Evolutionary conservation across 2,888 invertebrate genomes (phyloP), one percentile per base, ranked within the genome.

Genomic region (Melikaiella ostensackeni): DNA sequence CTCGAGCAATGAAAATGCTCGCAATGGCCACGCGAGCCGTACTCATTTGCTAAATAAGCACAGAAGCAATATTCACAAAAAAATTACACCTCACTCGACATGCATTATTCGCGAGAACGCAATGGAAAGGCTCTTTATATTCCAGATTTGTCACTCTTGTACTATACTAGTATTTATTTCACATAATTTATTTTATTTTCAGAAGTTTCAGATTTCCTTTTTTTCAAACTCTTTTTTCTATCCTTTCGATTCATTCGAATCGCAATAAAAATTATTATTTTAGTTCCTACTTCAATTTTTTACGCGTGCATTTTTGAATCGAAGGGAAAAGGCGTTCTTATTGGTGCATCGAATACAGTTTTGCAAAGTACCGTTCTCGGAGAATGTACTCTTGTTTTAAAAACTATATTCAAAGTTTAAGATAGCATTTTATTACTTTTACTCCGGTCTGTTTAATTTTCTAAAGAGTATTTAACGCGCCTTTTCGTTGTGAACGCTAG

Each of bases 1-100:
- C 93, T 46, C 92, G 94, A 4, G 94, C 93, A 84, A 94, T 96
- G 92, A 94, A 94, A 88, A 94, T 96, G 94, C 92, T 96, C 80
- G 93, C 95, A 74, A 95, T 96, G 95, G 96, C 95, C 57, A 93
- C 94, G 0, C 93, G 94, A 84, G 42, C 42, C 16, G 42, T 42
- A 5, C 42, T 92, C 94, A 35, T 92, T 92, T 94, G 77, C 90
- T 94, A 42, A 92, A 80, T 80, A 86, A 80, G 59, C 75, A 70
- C 50, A n/a, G 30, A 50, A 70, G 50, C 59, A 59, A 59, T 59
- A 59, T 59, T 59, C 1, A 24, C 21, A 59, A 16, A 59, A 59
- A 59, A 2, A 59, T 59, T 59, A 21, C 59, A 2, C 50, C 21
- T 70, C 70, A n/a, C 70, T 46, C 42, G 42, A 66, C 9, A 19